A percentile compares a stretch with the other conserved stretches of the same genome.
phyloP scores from a whole-genome alignment of 2,113 vertebrate genomes.

The Takifugu flavidus region DNA sequence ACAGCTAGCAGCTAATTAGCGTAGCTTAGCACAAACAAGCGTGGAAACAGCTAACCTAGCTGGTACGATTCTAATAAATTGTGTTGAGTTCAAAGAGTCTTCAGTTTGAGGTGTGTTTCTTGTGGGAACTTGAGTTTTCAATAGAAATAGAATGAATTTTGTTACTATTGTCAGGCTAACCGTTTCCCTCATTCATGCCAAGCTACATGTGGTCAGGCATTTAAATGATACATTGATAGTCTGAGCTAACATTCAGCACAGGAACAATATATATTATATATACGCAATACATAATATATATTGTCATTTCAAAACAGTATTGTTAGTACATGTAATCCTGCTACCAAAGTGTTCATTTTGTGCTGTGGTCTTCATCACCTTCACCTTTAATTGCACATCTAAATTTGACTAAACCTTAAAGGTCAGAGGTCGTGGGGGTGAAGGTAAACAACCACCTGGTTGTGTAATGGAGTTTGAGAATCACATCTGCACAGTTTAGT shows the following conservation, averaged over 20 bases:
- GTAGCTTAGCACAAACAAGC: not conserved
- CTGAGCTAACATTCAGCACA: not conserved
- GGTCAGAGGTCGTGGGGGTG: slow-evolving; percentile 2
- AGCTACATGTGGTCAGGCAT: not conserved
- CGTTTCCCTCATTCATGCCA: slow-evolving; percentile 7
- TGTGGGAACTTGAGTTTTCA: no score
- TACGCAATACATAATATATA: no score
- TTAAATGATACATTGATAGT: not conserved
- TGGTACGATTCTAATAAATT: not conserved
- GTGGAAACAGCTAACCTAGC: not conserved
- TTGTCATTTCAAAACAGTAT: not conserved
- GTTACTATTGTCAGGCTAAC: not conserved
- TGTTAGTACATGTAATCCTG: not conserved
- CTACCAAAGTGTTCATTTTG: slow-evolving; percentile 11
- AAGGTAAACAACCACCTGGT: slow-evolving; percentile 7
- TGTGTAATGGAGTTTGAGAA: slow-evolving; percentile 28
- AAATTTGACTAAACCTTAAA: not conserved
- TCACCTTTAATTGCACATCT: no score
- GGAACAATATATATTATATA: not conserved
- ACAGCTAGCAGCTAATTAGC: not conserved
- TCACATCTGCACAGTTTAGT: slow-evolving; percentile 14
- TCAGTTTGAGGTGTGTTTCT: no score
- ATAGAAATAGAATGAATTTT: not conserved
- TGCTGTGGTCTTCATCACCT: slow-evolving; percentile 7
- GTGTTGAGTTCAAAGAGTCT: no score